Base-by-base conservation (phyloP, 2,113 vertebrate genomes). In the Machaerirhynchus nigripectus region DNA sequence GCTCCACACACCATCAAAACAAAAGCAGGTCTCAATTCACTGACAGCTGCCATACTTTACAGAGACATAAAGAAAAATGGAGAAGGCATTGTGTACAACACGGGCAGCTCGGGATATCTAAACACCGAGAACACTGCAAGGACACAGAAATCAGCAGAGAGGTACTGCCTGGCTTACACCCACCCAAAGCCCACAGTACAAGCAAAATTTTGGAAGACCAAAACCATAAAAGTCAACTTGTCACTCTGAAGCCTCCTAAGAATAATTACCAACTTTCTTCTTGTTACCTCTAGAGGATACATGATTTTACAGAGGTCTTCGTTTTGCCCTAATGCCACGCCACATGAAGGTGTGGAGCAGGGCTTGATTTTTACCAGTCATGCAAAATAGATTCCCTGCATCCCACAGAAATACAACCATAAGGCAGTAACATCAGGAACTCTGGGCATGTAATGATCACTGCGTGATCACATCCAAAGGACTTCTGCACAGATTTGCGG, bases 261-360 rank as follows among this genome's bases (percentile, higher is more conserved):
- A 70, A 52, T 37, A 53, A 86, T 33, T 22, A 53, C 16, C 40
- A 67, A 33, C n/a, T 64, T 89, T 33, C 31, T 49, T 46, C 63
- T 80, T 13, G 1, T 18, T 49, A 49, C 3, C 46, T 71, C 87
- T 61, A 19, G 44, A 80, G 80, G 47, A 76, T 22, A 22, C 0
- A 0, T 2, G 23, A 93, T 75, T 87, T 79, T 33, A 71, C 40
- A 35, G 7, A 4, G 21, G 20, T 18, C 68, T 69, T 85, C 20
- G 30, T 67, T 63, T 60, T 0, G 0, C 35, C 27, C 2, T 60
- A 87, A 50, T 4, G 19, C 21, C 33, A 35, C 0, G 2, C 7
- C n/a, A 59, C 0, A 10, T 4, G 23, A 57, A 76, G 53, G 33
- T 10, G 16, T 2, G 33, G 35, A 93, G 31, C 60, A 75, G 26